Percentiles rank a stretch among this genome's conserved stretches.
Conservation (phyloP, 2,113 vertebrate species). For the Gambusia affinis region DNA sequence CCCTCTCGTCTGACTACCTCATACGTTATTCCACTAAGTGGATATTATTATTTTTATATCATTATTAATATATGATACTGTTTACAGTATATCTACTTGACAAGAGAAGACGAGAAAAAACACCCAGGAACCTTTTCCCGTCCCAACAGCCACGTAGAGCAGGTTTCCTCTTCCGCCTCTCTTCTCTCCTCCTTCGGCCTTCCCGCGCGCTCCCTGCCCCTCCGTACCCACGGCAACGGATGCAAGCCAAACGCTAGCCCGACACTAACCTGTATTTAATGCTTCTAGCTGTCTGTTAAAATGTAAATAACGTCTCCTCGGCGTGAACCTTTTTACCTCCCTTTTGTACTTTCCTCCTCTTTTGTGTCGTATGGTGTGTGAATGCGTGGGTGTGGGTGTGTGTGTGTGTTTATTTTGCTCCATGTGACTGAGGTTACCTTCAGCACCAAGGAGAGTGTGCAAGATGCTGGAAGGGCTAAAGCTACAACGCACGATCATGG, state of each 20-base stretch:
- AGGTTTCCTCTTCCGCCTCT: neutral
- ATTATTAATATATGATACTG: conserved; percentile 70
- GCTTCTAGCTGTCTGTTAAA: conserved; percentile 64
- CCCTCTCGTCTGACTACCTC: conserved; percentile 71
- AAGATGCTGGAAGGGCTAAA: conserved; percentile 19
- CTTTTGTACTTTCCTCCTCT: conserved; percentile 56
- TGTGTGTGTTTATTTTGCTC: conserved; percentile 36
- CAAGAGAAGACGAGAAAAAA: conserved; percentile 64
- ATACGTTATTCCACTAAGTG: conserved; percentile 53
- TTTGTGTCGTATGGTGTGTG: conserved; percentile 18
- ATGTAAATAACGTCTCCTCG: conserved; percentile 62
- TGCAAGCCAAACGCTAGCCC: conserved; percentile 62
- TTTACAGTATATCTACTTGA: conserved; percentile 65
- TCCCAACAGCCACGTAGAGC: conserved; percentile 9
- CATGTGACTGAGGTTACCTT: conserved; percentile 23
- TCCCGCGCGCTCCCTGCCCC: conserved; percentile 1
- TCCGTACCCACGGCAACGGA: conserved; percentile 38
- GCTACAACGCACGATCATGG: conserved; percentile 29
- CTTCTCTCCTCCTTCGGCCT: neutral
- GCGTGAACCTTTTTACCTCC: conserved; percentile 52
- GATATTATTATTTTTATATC: conserved; percentile 55
- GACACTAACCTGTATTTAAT: conserved; percentile 50
- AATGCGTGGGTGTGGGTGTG: too few species aligned
- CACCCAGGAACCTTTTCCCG: conserved; percentile 25
- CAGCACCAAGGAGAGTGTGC: conserved; percentile 44